A percentile compares a stretch with the other conserved stretches of the same genome.
These are phyloP conservation scores for Orthosia gothica DNA, from an alignment of 2,888 invertebrate genomes.

Conservation along the genomic window DNA sequence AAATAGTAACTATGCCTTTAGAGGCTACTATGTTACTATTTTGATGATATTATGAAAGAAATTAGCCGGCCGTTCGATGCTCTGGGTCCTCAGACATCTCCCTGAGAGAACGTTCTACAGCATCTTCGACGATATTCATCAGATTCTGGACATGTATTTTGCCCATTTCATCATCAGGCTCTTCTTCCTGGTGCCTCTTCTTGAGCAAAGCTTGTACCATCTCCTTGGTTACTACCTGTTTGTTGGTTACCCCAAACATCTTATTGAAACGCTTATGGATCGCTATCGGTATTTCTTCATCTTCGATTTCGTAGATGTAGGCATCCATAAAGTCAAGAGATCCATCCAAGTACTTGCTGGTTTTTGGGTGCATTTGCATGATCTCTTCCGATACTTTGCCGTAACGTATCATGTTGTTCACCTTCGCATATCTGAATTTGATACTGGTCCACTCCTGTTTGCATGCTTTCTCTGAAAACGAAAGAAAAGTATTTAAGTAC, in stretches of 20 bases:
- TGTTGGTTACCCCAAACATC: conserved; percentile 50
- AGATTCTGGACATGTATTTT: conserved; percentile 59
- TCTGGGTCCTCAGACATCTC: conserved; percentile 49
- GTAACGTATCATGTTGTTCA: conserved; percentile 55
- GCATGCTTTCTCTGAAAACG: conserved; percentile 52
- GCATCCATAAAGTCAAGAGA: conserved; percentile 51
- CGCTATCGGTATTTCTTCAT: conserved; percentile 44
- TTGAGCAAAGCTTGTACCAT: conserved; percentile 58
- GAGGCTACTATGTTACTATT: conserved; percentile 29
- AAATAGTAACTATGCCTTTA: conserved; percentile 29
- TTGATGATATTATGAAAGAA: conserved; percentile 1
- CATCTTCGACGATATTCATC: conserved; percentile 58
- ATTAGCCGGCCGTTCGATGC: conserved; percentile 48
- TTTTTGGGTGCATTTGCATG: conserved; percentile 49
- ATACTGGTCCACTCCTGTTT: conserved; percentile 50
- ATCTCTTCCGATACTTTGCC: conserved; percentile 56
- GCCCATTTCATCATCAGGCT: conserved; percentile 56
- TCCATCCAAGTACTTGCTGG: conserved; percentile 54
- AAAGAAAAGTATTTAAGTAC: background rate
- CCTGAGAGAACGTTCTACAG: conserved; percentile 54
- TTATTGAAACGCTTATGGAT: conserved; percentile 57
- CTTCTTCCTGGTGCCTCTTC: conserved; percentile 49
- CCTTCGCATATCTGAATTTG: conserved; percentile 50
- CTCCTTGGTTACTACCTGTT: conserved; percentile 56
- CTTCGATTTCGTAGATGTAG: conserved; percentile 51